Percentiles rank a stretch among this genome's conserved stretches.
Evolutionary conservation across 2,888 invertebrate genomes (phyloP).

Genomic region (Cryptus armator): DNA sequence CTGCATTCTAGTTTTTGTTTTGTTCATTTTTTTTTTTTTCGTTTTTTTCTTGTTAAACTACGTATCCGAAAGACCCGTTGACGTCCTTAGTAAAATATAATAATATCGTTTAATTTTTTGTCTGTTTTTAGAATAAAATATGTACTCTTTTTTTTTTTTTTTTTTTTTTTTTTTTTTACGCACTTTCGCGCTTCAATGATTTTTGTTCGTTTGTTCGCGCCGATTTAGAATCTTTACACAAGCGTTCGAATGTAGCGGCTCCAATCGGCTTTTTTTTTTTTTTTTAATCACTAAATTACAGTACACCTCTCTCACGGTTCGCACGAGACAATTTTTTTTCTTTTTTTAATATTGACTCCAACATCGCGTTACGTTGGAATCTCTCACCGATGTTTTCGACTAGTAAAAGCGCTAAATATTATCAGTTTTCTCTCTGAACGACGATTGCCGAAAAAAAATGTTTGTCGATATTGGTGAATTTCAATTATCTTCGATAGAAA

Average conservation of each 20-base stretch:
- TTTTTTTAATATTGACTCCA: slow-evolving; percentile 30
- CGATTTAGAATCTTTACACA: slow-evolving; percentile 57
- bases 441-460: slow-evolving; percentile 42
- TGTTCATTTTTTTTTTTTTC: neutral
- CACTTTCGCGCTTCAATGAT: slow-evolving; percentile 35
- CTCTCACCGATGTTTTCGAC: slow-evolving; percentile 54
- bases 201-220: slow-evolving; percentile 33
- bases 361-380: neutral
- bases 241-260: slow-evolving; percentile 58
- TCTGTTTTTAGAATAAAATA: slow-evolving; percentile 70
- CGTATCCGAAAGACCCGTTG: slow-evolving; percentile 64
- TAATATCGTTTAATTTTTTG: slow-evolving; percentile 73
- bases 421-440: slow-evolving; percentile 25
- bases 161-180: slow-evolving; percentile 42
- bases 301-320: slow-evolving; percentile 17
- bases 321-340: slow-evolving; percentile 30
- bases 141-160: slow-evolving; percentile 60
- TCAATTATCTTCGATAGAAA: slow-evolving; percentile 22
- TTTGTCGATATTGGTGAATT: slow-evolving; percentile 19
- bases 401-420: slow-evolving; percentile 67
- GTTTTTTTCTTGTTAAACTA: slow-evolving; percentile 54
- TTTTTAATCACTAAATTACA: slow-evolving; percentile 49
- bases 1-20: slow-evolving; percentile 29
- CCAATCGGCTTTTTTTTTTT: slow-evolving; percentile 35
- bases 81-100: slow-evolving; percentile 78